Evolutionary conservation across 2,113 vertebrate species (phyloP).

Genomic region (Mormyrus iriodes): DNA sequence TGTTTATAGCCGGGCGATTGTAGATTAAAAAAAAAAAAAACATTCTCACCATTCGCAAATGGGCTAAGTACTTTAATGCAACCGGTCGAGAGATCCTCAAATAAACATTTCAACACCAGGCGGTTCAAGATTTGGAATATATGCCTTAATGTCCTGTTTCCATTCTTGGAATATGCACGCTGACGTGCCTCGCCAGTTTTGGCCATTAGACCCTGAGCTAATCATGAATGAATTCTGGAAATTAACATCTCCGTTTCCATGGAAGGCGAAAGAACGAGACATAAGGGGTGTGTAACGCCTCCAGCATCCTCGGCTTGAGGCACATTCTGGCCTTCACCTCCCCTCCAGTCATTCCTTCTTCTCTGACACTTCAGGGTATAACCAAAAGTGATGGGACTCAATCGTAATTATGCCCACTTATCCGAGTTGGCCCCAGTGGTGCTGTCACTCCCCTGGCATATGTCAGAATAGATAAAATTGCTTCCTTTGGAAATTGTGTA

Average conservation of each 20-base stretch:
- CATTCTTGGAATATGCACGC: not conserved
- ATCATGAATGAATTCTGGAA: constrained; percentile 9
- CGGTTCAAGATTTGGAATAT: not conserved
- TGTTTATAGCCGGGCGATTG: not conserved
- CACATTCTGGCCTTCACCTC: not conserved
- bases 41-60: not conserved
- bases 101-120: not conserved
- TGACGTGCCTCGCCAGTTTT: not conserved
- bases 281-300: constrained; percentile 34
- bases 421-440: too few species aligned
- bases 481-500: not conserved
- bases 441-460: not conserved
- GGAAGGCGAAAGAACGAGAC: constrained; percentile 23
- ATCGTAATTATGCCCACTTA: not conserved
- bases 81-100: not conserved
- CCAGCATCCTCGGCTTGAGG: constrained; percentile 24
- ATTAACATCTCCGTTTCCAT: constrained; percentile 25
- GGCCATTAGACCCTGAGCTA: constrained; percentile 7
- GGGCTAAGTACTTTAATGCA: constrained; percentile 10
- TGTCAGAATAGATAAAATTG: not conserved
- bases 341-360: constrained; percentile 17
- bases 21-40: not conserved
- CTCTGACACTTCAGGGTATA: constrained; percentile 13
- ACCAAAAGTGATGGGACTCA: not conserved
- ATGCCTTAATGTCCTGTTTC: constrained; percentile 5